Evolutionary conservation across 2,888 invertebrate species (phyloP).

Genomic region (Tortrix viridana): DNA sequence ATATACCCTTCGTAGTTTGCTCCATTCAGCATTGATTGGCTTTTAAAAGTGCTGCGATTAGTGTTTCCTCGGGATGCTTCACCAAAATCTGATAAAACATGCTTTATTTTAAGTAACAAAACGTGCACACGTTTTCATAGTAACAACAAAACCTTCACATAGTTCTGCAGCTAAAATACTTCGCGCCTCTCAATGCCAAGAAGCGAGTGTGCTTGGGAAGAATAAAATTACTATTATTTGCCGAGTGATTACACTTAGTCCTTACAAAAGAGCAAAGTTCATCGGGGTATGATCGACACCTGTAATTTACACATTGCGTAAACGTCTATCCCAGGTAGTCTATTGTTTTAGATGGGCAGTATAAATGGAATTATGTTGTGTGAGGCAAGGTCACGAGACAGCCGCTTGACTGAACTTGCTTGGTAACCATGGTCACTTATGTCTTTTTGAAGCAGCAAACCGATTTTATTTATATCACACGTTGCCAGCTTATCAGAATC

Average conservation of each 20-base stretch:
- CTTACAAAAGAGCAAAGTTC: conserved; percentile 51
- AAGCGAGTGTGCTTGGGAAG: conserved; percentile 15
- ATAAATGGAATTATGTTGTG: neutral
- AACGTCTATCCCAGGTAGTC: conserved; percentile 19
- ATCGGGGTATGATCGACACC: conserved; percentile 43
- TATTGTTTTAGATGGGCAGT: conserved; percentile 29
- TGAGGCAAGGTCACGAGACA: neutral
- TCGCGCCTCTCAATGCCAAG: conserved; percentile 33
- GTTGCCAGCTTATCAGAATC: too few species aligned
- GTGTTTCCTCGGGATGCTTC: too few species aligned
- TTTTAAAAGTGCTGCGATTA: too few species aligned
- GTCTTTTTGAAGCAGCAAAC: too few species aligned
- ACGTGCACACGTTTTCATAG: conserved; percentile 9
- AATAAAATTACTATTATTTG: conserved; percentile 45
- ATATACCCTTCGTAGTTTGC: too few species aligned
- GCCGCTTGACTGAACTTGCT: neutral
- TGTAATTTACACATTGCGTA: conserved; percentile 28
- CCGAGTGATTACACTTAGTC: conserved; percentile 43
- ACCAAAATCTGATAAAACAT: too few species aligned
- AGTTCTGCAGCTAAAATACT: conserved; percentile 18
- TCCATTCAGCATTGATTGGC: too few species aligned
- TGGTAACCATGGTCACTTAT: neutral
- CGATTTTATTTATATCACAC: too few species aligned
- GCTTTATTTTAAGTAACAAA: too few species aligned
- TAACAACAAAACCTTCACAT: conserved; percentile 24